Evolutionary conservation across 1,140 invertebrate genomes (phyloP), one percentile per base, ranked within the genome.

Genomic region (Pseudomyrmex concolor): DNA sequence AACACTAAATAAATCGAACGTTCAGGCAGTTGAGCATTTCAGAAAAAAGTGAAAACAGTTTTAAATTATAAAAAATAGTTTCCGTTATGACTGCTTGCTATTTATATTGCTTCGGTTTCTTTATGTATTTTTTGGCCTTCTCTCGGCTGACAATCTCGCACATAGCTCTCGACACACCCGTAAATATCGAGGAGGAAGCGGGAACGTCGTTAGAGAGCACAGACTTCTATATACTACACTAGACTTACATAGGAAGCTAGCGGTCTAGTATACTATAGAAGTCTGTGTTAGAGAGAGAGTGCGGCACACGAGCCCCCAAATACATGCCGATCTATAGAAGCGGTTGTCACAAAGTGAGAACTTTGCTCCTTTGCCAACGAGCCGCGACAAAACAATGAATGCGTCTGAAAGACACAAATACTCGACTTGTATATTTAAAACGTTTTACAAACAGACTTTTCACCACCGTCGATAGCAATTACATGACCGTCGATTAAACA

Each of bases 291-390:
- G n/a, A n/a, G n/a, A n/a, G 48, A 83, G 74, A 8, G 55, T 66
- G 50, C 50, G 48, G 17, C 17, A 1, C 34, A 12, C 86, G 87
- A 91, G 89, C 87, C 89, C 71, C 86, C 86, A 72, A 84, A 84
- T 86, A 34, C 34, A 34, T 66, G 17, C 15, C 57, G 9, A 57
- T 71, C 45, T 15, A 25, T 57, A 57, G 15, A 50, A n/a, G 13
- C 55, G 43, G 17, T 50, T 55, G 70, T 63, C 64, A 43, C 57
- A 17, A 17, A 59, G 57, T 59, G 17, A 48, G 1, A 34, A 60
- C 12, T 72, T 77, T 72, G 54, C 43, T 9, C 34, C 1, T n/a
- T n/a, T 25, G 45, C 59, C 43, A 13, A 2, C 4, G 57, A n/a
- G 15, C 22, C 13, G 19, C 59, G 59, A 34, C 48, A 15, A 76